phyloP scores from a whole-genome alignment of 2,113 vertebrate species.

The Tylochromis polylepis region DNA sequence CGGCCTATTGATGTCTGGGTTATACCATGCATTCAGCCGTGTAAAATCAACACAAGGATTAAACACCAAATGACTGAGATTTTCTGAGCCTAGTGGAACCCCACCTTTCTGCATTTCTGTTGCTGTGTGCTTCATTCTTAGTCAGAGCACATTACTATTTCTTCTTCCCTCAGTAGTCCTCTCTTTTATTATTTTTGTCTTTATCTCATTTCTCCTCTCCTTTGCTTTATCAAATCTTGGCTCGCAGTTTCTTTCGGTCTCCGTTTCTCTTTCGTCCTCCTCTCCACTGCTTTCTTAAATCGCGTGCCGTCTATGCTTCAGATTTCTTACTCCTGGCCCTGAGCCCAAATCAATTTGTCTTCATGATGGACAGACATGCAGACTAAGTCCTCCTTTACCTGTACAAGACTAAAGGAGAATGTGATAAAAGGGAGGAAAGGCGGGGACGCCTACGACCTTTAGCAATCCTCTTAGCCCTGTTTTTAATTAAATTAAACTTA shows the following conservation, averaged over 20 bases:
- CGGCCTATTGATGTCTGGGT: slow-evolving; percentile 52
- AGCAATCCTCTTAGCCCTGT: background rate
- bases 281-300: slow-evolving; percentile 9
- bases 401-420: background rate
- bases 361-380: slow-evolving; percentile 32
- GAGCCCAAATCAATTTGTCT: slow-evolving; percentile 47
- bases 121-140: background rate
- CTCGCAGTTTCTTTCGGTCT: background rate
- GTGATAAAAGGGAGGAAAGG: background rate
- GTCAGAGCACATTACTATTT: background rate
- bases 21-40: slow-evolving; percentile 57
- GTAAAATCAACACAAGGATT: slow-evolving; percentile 64
- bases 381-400: background rate
- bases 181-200: background rate
- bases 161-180: background rate
- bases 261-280: background rate
- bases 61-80: slow-evolving; percentile 55
- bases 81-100: slow-evolving; percentile 19
- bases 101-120: background rate
- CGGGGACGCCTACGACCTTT: background rate
- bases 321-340: slow-evolving; percentile 22
- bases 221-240: background rate
- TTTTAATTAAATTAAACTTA: background rate
- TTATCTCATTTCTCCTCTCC: background rate
- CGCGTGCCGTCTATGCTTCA: background rate